These are phyloP conservation scores for Hucho hucho DNA, from an alignment of 2,113 vertebrate species.

Conservation along the genomic window DNA sequence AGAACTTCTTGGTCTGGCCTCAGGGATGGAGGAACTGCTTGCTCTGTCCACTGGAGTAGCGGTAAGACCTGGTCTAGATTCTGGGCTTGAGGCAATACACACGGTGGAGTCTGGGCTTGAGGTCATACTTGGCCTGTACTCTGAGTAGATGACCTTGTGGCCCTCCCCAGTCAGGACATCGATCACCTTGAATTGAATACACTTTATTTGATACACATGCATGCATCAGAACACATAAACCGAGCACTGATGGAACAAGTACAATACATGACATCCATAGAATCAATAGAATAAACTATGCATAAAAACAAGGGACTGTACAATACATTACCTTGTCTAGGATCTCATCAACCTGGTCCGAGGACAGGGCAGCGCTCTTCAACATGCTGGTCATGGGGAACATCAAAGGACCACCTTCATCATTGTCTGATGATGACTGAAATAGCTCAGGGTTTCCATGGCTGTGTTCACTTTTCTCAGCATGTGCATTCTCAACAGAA, in stretches of 20 bases:
- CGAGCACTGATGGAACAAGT: no score
- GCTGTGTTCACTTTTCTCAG: not conserved
- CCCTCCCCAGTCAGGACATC: slow-evolving; percentile 1
- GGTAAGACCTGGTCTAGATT: not conserved
- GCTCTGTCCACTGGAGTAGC: not conserved
- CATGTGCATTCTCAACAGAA: not conserved
- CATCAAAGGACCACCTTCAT: not conserved
- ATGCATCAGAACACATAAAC: no score
- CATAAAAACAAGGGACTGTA: no score
- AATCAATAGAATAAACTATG: no score
- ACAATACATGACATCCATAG: no score
- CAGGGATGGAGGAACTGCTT: not conserved
- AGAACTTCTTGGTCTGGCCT: not conserved
- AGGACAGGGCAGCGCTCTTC: not conserved
- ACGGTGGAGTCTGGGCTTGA: no score
- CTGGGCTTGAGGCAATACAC: not conserved
- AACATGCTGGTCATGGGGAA: not conserved
- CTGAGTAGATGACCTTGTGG: not conserved
- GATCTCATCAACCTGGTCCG: slow-evolving; percentile 16
- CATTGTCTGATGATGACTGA: not conserved
- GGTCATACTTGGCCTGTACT: no score
- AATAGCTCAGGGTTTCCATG: not conserved
- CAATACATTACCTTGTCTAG: slow-evolving; percentile 6
- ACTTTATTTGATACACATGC: no score
- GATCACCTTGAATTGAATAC: not conserved